Evolutionary conservation across 2,113 vertebrate species (phyloP).

Genomic region (Gadus macrocephalus): DNA sequence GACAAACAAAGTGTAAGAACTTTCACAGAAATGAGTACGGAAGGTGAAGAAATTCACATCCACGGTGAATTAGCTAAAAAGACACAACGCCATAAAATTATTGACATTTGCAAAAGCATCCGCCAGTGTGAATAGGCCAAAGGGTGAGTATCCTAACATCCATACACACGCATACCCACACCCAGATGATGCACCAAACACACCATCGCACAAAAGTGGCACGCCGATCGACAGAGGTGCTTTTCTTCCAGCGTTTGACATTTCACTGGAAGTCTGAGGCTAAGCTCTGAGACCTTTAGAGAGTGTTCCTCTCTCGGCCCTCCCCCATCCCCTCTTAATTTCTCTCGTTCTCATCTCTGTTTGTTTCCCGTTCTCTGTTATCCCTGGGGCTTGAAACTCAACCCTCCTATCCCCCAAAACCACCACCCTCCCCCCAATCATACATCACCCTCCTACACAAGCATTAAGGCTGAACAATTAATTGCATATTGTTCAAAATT

Average conservation of each 20-base stretch:
- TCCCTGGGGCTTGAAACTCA: conserved; percentile 18
- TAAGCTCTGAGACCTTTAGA: conserved; percentile 65
- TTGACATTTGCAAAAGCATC: conserved; percentile 37
- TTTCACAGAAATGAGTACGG: too few species aligned
- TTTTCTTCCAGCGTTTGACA: conserved; percentile 51
- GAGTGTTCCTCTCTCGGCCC: conserved; percentile 46
- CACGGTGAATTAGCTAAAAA: background rate
- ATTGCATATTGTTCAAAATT: too few species aligned
- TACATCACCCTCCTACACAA: background rate
- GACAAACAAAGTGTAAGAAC: background rate
- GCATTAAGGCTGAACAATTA: background rate
- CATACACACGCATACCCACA: conserved; percentile 23
- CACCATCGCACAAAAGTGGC: conserved; percentile 11
- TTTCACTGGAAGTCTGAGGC: conserved; percentile 50
- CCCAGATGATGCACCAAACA: conserved; percentile 13
- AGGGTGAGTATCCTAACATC: conserved; percentile 35
- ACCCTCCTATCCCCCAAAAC: background rate
- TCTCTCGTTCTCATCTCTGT: conserved; percentile 44
- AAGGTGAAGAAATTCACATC: background rate
- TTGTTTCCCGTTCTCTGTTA: conserved; percentile 36
- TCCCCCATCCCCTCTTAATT: conserved; percentile 46
- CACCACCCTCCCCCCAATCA: background rate
- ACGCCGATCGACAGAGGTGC: conserved; percentile 36
- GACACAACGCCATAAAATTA: conserved; percentile 9
- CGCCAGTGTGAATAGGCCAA: conserved; percentile 28